phyloP scores from a whole-genome alignment of 2,113 vertebrate species.

The Erpornis zantholeuca region DNA sequence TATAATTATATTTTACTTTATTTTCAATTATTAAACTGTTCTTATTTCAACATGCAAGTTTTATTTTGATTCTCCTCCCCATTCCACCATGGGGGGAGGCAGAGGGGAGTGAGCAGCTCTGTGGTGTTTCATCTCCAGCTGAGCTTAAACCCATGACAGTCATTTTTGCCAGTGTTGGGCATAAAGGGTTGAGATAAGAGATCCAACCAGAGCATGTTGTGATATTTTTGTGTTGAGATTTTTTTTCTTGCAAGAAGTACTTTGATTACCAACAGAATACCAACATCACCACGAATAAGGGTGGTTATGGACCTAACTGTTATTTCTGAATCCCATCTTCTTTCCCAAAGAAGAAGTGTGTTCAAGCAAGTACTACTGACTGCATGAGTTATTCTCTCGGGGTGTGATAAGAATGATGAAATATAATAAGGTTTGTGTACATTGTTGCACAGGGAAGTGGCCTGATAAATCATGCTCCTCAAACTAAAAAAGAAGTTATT shows the following conservation, averaged over 20 bases:
- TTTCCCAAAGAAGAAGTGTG: neutral
- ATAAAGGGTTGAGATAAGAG: neutral
- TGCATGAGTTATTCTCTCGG: neutral
- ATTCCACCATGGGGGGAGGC: accelerated
- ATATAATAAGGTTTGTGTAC: neutral
- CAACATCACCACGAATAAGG: neutral
- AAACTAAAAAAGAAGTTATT: neutral
- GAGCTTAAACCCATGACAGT: neutral
- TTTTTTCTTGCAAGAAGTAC: neutral
- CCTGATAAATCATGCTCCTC: neutral
- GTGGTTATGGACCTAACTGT: neutral
- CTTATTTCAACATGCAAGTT: neutral
- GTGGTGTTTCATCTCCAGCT: neutral
- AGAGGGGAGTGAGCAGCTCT: no score
- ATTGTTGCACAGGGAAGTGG: neutral
- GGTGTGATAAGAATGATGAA: neutral
- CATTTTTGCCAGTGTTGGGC: neutral
- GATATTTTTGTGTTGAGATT: neutral
- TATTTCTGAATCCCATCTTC: neutral
- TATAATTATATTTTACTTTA: neutral
- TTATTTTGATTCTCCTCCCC: neutral
- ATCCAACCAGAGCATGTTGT: accelerated
- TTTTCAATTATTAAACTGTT: neutral
- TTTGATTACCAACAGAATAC: neutral
- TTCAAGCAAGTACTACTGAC: neutral